Evolutionary conservation across 2,113 vertebrate genomes (phyloP).

Genomic region (Cairina moschata): DNA sequence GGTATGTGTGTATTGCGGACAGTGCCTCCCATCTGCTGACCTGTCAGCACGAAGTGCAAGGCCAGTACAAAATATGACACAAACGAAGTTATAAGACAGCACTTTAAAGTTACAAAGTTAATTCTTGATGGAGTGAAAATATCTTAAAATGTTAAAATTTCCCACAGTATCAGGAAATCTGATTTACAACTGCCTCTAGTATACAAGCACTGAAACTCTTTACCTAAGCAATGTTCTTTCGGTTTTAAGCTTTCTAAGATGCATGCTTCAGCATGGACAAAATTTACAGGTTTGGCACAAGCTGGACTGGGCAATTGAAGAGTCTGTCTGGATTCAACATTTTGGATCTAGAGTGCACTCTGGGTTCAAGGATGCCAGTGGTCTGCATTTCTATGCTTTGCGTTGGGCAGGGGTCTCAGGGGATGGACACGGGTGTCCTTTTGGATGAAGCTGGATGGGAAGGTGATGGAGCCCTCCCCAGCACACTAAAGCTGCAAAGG

Average conservation of each 20-base stretch:
- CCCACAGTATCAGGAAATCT: not conserved
- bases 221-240: not conserved
- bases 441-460: not conserved
- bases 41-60: not conserved
- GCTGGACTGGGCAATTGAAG: rapidly evolving
- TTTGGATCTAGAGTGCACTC: not conserved
- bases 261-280: not conserved
- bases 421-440: not conserved
- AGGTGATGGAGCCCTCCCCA: rapidly evolving
- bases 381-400: not conserved
- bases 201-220: not conserved
- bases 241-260: not conserved
- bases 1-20: not conserved
- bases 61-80: not conserved
- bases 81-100: not conserved
- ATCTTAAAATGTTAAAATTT: not conserved
- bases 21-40: not conserved
- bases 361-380: rapidly evolving
- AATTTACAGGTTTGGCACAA: not conserved
- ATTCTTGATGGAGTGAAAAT: not conserved
- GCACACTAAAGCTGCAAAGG: not conserved
- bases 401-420: rapidly evolving
- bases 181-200: not conserved
- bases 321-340: not conserved
- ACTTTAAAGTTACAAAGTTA: not conserved